phyloP scores from a whole-genome alignment of 1,140 invertebrate species.

The Ceratina japonica region DNA sequence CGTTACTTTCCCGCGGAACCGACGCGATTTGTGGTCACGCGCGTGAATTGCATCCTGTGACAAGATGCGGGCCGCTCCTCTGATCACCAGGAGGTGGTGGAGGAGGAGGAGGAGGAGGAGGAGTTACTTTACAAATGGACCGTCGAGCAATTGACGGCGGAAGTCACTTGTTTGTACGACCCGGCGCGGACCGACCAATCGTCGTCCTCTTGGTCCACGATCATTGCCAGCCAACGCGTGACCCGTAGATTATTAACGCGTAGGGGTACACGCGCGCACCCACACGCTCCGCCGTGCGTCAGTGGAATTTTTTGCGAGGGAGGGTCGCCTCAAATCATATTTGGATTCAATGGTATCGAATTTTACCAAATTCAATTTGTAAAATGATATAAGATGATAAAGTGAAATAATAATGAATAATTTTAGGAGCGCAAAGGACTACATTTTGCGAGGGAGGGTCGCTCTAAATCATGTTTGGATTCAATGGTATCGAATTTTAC shows the following conservation, averaged over 20 bases:
- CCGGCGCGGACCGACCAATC: slow-evolving; percentile 68
- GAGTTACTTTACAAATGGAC: slow-evolving; percentile 71
- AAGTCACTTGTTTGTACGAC: slow-evolving; percentile 75
- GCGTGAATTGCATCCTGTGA: slow-evolving; percentile 68
- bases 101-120: too few relatives aligned
- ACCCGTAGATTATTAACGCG: slow-evolving; percentile 29
- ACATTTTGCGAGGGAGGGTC: too few relatives aligned
- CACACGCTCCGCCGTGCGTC: background rate
- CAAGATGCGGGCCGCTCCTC: slow-evolving; percentile 67
- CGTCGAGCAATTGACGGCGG: slow-evolving; percentile 73
- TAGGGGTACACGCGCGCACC: background rate
- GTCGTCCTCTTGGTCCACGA: slow-evolving; percentile 69
- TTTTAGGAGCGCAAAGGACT: too few relatives aligned
- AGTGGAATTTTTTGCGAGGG: too few relatives aligned
- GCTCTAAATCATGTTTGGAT: too few relatives aligned
- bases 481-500: too few relatives aligned
- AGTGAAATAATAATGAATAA: too few relatives aligned
- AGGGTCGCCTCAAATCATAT: too few relatives aligned
- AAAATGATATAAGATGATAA: too few relatives aligned
- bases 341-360: too few relatives aligned
- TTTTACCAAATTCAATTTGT: too few relatives aligned
- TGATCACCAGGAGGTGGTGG: too few relatives aligned
- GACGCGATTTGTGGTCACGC: slow-evolving; percentile 51
- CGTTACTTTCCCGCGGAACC: slow-evolving; percentile 12
- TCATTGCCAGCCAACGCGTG: slow-evolving; percentile 62